These are phyloP conservation scores for Agrilus planipennis DNA, from an alignment of 1,140 invertebrate species.

Conservation along the genomic window DNA sequence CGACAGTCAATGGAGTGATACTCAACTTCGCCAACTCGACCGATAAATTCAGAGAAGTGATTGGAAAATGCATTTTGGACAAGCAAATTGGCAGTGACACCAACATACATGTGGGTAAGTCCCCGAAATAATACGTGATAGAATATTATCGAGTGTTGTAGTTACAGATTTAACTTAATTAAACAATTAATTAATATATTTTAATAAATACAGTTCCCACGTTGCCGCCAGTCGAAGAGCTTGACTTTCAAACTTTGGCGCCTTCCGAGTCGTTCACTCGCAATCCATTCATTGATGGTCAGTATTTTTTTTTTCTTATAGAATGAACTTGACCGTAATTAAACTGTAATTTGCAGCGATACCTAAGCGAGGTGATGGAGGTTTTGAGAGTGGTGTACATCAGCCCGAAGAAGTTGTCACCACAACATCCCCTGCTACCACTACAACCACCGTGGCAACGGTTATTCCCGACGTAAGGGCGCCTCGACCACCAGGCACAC, in stretches of 20 bases:
- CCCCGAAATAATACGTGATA: background rate
- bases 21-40: constrained; percentile 69
- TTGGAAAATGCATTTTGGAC: constrained; percentile 49
- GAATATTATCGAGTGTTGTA: too few species aligned
- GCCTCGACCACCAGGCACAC: background rate
- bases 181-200: too few species aligned
- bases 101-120: constrained; percentile 19
- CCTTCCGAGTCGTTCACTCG: constrained; percentile 16
- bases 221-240: constrained; percentile 18
- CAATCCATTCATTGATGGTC: constrained; percentile 5
- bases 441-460: background rate
- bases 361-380: constrained; percentile 24
- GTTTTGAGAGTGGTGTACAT: constrained; percentile 8
- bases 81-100: constrained; percentile 18
- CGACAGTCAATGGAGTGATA: constrained; percentile 67
- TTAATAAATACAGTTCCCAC: constrained; percentile 8
- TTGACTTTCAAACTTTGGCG: constrained; percentile 14
- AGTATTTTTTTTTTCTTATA: background rate
- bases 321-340: too few species aligned
- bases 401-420: background rate
- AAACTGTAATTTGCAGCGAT: background rate
- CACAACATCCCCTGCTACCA: background rate
- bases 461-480: background rate
- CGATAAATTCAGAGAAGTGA: constrained; percentile 47
- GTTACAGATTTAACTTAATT: too few species aligned